Percentiles rank a stretch among this genome's conserved stretches.
Evolutionary conservation across 2,113 vertebrate genomes (phyloP).

Genomic region (Mesocricetus auratus): DNA sequence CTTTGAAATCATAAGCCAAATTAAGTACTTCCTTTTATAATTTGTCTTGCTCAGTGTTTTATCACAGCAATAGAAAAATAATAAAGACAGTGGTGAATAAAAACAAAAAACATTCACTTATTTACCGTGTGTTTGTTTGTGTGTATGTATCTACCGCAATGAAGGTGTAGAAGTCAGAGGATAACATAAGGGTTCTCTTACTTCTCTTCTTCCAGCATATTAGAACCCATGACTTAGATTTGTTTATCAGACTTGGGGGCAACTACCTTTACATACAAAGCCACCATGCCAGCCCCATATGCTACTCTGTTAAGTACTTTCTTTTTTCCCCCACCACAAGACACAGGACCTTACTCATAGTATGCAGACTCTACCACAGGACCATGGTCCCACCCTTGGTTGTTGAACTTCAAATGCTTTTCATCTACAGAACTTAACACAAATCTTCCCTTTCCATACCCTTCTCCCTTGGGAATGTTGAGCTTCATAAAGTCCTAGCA

Average conservation of each 20-base stretch:
- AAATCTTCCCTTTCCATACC: not conserved
- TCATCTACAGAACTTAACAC: not conserved
- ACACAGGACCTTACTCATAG: not conserved
- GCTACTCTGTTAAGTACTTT: not conserved
- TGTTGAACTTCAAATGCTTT: not conserved
- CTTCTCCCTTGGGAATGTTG: accelerated
- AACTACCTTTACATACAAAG: not conserved
- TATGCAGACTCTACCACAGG: not conserved
- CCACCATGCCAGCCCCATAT: not conserved
- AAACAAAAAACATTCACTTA: not conserved
- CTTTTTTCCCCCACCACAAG: not conserved
- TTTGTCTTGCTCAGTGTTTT: not conserved
- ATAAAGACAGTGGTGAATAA: not conserved
- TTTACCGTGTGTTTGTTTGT: not conserved
- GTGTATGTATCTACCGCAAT: not conserved
- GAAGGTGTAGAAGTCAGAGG: not conserved
- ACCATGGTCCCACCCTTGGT: not conserved
- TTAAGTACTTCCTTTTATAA: not conserved
- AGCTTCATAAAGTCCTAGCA: accelerated
- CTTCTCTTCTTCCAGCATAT: not conserved
- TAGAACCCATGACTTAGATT: not conserved
- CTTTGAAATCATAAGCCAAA: not conserved
- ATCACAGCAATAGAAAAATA: not conserved
- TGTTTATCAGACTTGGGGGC: not conserved
- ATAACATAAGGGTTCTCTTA: not conserved